These are phyloP conservation scores for Balearica regulorum DNA, from an alignment of 2,797 vertebrate species.

Conservation along the genomic window DNA sequence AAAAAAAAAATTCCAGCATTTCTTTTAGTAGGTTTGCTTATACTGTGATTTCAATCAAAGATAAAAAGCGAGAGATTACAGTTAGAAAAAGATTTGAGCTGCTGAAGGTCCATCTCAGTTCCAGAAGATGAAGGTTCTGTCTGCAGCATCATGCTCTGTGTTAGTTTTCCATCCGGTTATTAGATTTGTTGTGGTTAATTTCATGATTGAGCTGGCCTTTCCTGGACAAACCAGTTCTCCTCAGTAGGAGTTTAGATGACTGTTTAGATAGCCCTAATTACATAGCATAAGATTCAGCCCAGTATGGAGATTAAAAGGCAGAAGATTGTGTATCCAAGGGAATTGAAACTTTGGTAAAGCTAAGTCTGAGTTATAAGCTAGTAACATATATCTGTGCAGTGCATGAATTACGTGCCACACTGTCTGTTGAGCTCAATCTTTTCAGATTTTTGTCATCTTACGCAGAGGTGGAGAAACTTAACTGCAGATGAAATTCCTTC, in stretches of 20 bases:
- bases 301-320: neutral
- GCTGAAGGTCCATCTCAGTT: neutral
- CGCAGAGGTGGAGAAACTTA: neutral
- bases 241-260: conserved; percentile 41
- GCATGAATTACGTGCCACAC: neutral
- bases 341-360: neutral
- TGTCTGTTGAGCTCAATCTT: neutral
- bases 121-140: neutral
- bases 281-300: neutral
- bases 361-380: neutral
- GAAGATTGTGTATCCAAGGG: neutral
- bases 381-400: neutral
- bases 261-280: conserved; percentile 49
- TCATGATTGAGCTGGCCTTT: conserved; percentile 9
- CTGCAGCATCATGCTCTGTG: neutral
- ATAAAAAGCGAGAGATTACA: neutral
- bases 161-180: neutral
- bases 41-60: neutral
- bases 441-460: neutral
- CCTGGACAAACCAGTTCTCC: conserved; percentile 55
- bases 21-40: neutral
- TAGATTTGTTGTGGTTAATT: conserved; percentile 15
- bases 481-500: neutral
- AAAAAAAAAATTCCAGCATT: fast-evolving
- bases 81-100: neutral